Base-by-base conservation (phyloP, 2,113 vertebrate species). In the Dunckerocampus dactyliophorus region DNA sequence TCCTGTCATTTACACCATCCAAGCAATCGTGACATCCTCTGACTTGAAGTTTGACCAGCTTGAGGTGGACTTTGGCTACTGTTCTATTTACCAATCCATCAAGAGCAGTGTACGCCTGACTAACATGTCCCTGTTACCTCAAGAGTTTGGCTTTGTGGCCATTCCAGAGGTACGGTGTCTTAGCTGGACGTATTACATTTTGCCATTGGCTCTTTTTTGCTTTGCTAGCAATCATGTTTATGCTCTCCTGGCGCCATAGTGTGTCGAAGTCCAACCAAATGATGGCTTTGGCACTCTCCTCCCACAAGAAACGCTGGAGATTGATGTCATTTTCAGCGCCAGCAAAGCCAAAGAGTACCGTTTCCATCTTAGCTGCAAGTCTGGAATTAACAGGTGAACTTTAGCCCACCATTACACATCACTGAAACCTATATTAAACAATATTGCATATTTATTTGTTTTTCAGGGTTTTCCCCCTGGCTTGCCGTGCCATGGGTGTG, bases 281-380 rank as follows among this genome's bases (percentile, higher is more conserved):
- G 91, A 97, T 0, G 95, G 96, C 20, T 89, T 98, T 62, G 95
- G 95, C 47, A 89, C 86, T 0, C 74, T 98, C 69, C 90, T 97
- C 47, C 95, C 96, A 0, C 87, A 92, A 71, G 95, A 98, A 62
- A 93, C 86, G 0, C 65, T 97, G 80, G 79, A 78, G 0, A 20
- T 99, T 0, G 85, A 94, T 8, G n/a, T 99, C 56, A 90, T 94
- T 69, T 96, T 99, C 80, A 95, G 92, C 61, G 87, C 94, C 46
- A 79, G 53, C 54, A 88, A 87, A 56, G 91, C 93, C 4, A 90
- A 76, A 37, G 88, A 92, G 17, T 94, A 94, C 85, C 87, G n/a
- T 65, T 97, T 96, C 48, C 88, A 92, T 15, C 85, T 99, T 24
- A 61, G 62, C 61, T 98, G 96, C 92, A 97, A 89, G 71, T 91